Evolutionary conservation across 2,797 vertebrate genomes (phyloP).

Genomic region (Thaleichthys pacificus): DNA sequence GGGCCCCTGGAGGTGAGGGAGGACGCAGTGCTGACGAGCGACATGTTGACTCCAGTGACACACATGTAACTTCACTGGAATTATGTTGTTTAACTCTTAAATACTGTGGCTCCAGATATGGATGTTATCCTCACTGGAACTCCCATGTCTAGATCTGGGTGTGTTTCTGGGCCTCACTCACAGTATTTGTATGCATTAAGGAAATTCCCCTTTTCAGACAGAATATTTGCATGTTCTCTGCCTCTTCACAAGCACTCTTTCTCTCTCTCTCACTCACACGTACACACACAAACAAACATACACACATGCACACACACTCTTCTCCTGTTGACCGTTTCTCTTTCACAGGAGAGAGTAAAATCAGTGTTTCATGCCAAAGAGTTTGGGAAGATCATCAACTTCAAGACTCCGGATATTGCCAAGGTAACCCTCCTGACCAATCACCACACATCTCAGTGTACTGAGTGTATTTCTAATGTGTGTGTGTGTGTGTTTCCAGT

Average conservation of each 20-base stretch:
- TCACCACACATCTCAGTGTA: neutral
- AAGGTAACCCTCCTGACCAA: slow-evolving; percentile 74
- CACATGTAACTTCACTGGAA: no score
- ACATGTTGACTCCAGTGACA: no score
- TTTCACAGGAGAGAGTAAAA: slow-evolving; percentile 89
- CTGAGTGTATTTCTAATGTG: neutral
- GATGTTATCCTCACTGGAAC: no score
- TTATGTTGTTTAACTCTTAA: no score
- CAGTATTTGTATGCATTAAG: neutral
- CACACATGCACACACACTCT: neutral
- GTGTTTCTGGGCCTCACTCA: no score
- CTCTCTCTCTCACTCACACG: neutral
- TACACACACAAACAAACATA: no score
- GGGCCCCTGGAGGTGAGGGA: no score
- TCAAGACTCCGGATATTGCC: slow-evolving; percentile 88
- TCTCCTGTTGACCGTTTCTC: neutral
- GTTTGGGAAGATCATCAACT: slow-evolving; percentile 99
- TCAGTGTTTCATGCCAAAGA: slow-evolving; percentile 98
- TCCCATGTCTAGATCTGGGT: no score
- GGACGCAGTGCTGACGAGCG: no score
- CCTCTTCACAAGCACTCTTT: no score
- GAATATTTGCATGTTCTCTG: no score
- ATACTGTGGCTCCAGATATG: no score
- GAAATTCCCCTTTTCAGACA: neutral
- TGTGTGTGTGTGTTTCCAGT: slow-evolving; percentile 70